phyloP scores from a whole-genome alignment of 2,888 invertebrate genomes.

The Tiliacea aurago region DNA sequence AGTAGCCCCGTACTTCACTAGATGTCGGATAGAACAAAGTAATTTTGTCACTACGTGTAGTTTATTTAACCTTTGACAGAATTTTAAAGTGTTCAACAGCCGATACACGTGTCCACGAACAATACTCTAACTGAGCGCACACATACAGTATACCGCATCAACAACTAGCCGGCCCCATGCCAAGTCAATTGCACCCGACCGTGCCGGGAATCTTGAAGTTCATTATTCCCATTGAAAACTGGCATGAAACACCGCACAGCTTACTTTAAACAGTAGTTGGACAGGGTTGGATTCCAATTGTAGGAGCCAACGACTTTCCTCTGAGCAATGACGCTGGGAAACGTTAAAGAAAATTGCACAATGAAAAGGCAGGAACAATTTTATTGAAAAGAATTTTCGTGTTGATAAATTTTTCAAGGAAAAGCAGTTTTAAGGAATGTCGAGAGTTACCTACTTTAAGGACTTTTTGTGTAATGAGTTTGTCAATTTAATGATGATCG shows the following conservation, averaged over 20 bases:
- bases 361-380: slow-evolving; percentile 9
- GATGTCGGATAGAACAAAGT: background rate
- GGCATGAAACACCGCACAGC: slow-evolving; percentile 67
- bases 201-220: slow-evolving; percentile 76
- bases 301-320: slow-evolving; percentile 22
- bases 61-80: background rate
- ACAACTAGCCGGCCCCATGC: slow-evolving; percentile 37
- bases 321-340: slow-evolving; percentile 27
- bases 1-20: too few relatives aligned
- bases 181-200: slow-evolving; percentile 64
- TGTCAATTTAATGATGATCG: too few relatives aligned
- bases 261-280: slow-evolving; percentile 49
- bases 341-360: slow-evolving; percentile 24
- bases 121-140: slow-evolving; percentile 10
- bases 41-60: background rate
- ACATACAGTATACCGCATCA: slow-evolving; percentile 48
- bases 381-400: background rate
- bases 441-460: too few relatives aligned
- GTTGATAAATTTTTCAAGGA: background rate
- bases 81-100: background rate
- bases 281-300: slow-evolving; percentile 37
- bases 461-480: background rate
- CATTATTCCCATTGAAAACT: slow-evolving; percentile 76
- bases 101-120: slow-evolving; percentile 8
- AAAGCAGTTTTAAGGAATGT: background rate